Evolutionary conservation across 2,888 invertebrate genomes (phyloP), one percentile per base, ranked within the genome.

Genomic region (Matsumyia berberina): DNA sequence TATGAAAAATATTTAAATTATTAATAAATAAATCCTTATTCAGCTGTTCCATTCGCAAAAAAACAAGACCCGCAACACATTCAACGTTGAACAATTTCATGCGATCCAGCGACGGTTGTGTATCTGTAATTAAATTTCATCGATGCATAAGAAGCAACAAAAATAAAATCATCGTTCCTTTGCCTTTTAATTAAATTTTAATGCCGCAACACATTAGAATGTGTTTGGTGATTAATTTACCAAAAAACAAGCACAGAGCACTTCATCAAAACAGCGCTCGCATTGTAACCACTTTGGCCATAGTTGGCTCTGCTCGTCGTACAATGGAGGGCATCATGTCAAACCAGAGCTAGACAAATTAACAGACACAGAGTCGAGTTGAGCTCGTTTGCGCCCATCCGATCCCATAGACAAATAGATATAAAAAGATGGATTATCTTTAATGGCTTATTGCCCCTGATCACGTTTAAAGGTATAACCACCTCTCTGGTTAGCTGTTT

Each of bases 181-280:
- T 17, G 55, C 64, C 53, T 69, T 85, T 85, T 80, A 85, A 85
- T 85, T 85, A 80, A 85, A 74, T 64, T 60, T 85, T 80, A 80
- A 85, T 80, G 85, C 70, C 60, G 74, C 76, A 74, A 58, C 17
- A 46, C 58, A 74, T 80, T 58, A 78, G 74, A 85, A 66, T 73
- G 80, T 17, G 66, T 33, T 66, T 53, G 2, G 70, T 85, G 62
- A 80, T 85, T 76, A 80, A 85, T 85, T 66, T 31, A 17, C 39
- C 51, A n/a, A 58, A 64, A 39, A 60, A 35, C 46, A 49, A 44
- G 53, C 58, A 37, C 35, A 15, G 37, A 15, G 31, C 11, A 33
- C 37, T 31, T 24, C 12, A 57, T 42, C 51, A 73, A 31, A 55
- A 31, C 39, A 55, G 37, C 55, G 42, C n/a, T 39, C n/a, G 33